Conservation (phyloP, 1,140 invertebrate species). For the Caenorhabditis remanei region DNA sequence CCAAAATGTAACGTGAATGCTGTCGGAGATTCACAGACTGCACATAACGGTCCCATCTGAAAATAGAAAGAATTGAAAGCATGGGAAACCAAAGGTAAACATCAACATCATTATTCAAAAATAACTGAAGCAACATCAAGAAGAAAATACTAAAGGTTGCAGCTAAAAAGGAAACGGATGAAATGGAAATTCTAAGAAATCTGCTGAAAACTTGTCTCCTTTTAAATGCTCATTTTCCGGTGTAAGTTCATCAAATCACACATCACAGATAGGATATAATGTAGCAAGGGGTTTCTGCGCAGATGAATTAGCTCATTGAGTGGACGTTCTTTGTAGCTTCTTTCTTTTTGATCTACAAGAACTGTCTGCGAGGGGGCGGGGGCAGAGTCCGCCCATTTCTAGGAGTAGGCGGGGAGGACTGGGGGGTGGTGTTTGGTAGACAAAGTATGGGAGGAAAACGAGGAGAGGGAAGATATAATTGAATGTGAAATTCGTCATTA, state of each 20-base stretch:
- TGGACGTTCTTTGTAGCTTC: not conserved
- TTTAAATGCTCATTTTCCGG: not conserved
- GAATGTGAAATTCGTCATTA: too few species aligned
- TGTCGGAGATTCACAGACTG: constrained; percentile 35
- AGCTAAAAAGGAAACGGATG: not conserved
- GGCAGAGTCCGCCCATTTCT: not conserved
- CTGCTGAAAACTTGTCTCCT: not conserved
- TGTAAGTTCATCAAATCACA: constrained; percentile 7
- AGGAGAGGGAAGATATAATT: not conserved
- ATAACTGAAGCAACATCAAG: not conserved
- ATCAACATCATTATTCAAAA: not conserved
- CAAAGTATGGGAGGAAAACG: not conserved
- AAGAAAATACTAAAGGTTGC: not conserved
- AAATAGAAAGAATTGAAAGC: not conserved
- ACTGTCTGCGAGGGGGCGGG: not conserved
- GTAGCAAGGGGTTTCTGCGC: not conserved
- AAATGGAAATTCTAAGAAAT: constrained; percentile 8
- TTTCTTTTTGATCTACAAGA: not conserved
- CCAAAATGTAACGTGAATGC: constrained; percentile 26
- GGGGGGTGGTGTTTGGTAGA: not conserved
- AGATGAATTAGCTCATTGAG: not conserved
- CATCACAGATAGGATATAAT: not conserved
- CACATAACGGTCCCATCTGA: constrained; percentile 39
- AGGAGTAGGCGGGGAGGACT: not conserved
- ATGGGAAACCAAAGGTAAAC: not conserved